Percentiles rank a stretch among this genome's conserved stretches.
These are phyloP conservation scores for Magallana gigas DNA, from an alignment of 1,140 invertebrate genomes.

Conservation along the genomic window DNA sequence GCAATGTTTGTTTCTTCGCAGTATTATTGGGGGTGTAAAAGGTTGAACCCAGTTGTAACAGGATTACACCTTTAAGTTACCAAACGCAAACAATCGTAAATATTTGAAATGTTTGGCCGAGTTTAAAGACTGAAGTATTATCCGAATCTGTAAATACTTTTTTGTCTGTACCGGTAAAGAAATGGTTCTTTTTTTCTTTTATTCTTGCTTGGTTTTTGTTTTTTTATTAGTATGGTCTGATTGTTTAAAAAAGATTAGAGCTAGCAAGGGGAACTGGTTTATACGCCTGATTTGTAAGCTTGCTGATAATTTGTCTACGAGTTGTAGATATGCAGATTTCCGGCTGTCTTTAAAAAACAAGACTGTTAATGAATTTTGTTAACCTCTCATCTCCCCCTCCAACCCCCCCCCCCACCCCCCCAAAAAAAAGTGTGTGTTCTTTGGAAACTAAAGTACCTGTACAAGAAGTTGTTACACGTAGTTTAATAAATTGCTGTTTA, in stretches of 20 bases:
- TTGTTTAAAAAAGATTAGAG: not conserved
- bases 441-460: too few relatives aligned
- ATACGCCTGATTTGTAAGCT: conserved; percentile 10
- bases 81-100: not conserved
- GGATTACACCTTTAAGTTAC: not conserved
- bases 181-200: not conserved
- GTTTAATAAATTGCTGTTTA: too few relatives aligned
- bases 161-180: not conserved
- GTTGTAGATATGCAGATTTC: not conserved
- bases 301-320: conserved; percentile 22
- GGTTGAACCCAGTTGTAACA: not conserved
- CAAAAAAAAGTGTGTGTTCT: too few relatives aligned
- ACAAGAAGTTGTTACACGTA: too few relatives aligned
- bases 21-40: not conserved
- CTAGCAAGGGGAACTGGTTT: not conserved
- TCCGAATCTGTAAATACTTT: conserved; percentile 5
- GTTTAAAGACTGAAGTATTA: not conserved
- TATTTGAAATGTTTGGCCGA: conserved; percentile 29
- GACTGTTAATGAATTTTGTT: too few relatives aligned
- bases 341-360: not conserved
- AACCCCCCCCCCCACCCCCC: too few relatives aligned
- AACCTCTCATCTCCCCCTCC: too few relatives aligned
- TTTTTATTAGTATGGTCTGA: not conserved
- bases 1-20: not conserved
- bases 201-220: too few relatives aligned